Evolutionary conservation across 2,797 vertebrate species (phyloP), one percentile per base, ranked within the genome.

Genomic region (Cygnus olor): DNA sequence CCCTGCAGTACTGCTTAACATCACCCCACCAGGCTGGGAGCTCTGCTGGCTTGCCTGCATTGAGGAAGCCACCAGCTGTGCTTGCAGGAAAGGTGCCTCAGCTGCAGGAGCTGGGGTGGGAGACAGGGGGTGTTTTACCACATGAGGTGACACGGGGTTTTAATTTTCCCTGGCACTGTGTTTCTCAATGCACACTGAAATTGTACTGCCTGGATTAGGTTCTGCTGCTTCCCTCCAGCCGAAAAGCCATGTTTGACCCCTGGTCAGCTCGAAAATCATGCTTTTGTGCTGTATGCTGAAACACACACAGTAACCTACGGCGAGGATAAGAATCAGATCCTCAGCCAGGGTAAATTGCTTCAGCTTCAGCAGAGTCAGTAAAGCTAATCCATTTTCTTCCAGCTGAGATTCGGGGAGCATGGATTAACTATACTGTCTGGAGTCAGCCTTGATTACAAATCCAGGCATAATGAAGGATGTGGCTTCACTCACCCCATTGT

Each of bases 361-460:
- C 2, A 2, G 65, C 80, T 93, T 92, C 84, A 80, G n/a, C 78
- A 32, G 89, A 93, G 84, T 80, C 88, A 71, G 91, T 80, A 94
- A 94, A 94, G 72, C 65, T 81, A 96, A 96, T 94, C 79, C 80
- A 85, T 93, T 96, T 94, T 93, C 92, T 90, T 92, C 89, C 91
- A 95, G 89, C 79, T 92, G 73, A 95, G 91, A 92, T 93, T 88
- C 0, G 4, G 70, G 73, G 57, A 84, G 85, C 74, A 71, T 81
- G 64, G 92, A 94, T 96, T 95, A 95, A 86, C 80, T 80, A 11
- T 56, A 58, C 58, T 79, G 64, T 51, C 73, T 93, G 80, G 71
- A 92, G 64, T 90, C 76, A 89, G 78, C 42, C 85, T 90, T 93
- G 86, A 93, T 87, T 92, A 92, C 63, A 90, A 95, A 91, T 30